Evolutionary conservation across 2,888 invertebrate species (phyloP), one percentile per base, ranked within the genome.

Genomic region (Archips xylosteana): DNA sequence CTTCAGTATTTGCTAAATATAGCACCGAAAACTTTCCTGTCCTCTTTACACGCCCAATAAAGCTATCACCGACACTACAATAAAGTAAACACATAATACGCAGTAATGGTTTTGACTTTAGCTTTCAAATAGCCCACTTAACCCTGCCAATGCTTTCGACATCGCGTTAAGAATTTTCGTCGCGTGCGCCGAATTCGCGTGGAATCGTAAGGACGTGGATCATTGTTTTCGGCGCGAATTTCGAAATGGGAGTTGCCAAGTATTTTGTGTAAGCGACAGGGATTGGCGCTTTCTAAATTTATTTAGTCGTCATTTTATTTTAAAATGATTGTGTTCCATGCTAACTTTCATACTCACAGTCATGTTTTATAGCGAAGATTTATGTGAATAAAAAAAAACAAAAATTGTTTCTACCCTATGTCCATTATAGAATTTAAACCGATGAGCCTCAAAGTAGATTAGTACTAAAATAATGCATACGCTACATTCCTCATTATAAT

Each of bases 91-190:
- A 42, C n/a, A 63, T 9, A 45, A 61, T 69, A 61, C 34, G 32
- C 76, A 67, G 70, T 74, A 75, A 70, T 66, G 66, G 34, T 6
- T 63, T 15, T 36, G 57, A 47, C 10, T 15, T 32, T 59, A 47
- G 76, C 76, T 62, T 78, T 64, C 75, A 71, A 78, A 78, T 78
- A 61, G 67, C 67, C 66, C 63, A 74, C 70, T 76, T 76, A 74
- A 75, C 76, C 76, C 72, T 32, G 13, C 57, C 49, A 23, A 32
- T 47, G 49, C 34, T 49, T 63, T 73, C 49, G 63, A 57, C 63
- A 73, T 13, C 47, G n/a, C 54, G 32, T 57, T 73, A 59, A 73
- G 32, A 32, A 73, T 69, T 67, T 69, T n/a, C 36, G 68, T 10
- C 59, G 73, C 73, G 73, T 32, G 57, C 68, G 73, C 73, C 54